A percentile compares a stretch with the other conserved stretches of the same genome.
These are phyloP conservation scores for Leucozona laternaria DNA, from an alignment of 2,888 invertebrate species.

Conservation along the genomic window DNA sequence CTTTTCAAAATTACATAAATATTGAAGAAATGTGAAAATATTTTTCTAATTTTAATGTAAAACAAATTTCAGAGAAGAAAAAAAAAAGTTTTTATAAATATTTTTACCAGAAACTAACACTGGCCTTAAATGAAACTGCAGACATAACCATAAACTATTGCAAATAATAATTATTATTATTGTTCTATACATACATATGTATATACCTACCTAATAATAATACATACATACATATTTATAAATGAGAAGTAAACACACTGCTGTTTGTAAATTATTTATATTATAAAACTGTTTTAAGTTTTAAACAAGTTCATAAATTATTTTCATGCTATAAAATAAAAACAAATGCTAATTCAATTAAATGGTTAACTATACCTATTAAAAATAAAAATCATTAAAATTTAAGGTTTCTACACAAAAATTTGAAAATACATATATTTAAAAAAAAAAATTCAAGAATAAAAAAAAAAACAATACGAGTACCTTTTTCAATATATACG, in stretches of 20 bases:
- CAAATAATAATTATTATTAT: constrained; percentile 36
- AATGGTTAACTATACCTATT: constrained; percentile 41
- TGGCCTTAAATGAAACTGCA: constrained; percentile 59
- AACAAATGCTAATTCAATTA: constrained; percentile 53
- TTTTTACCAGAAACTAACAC: constrained; percentile 67
- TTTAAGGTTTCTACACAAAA: constrained; percentile 68
- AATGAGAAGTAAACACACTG: constrained; percentile 50
- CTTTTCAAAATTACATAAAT: constrained; percentile 38
- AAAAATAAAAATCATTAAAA: constrained; percentile 45
- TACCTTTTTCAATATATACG: constrained; percentile 73
- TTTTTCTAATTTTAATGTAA: constrained; percentile 51
- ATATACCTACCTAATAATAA: constrained; percentile 10
- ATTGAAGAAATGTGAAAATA: constrained; percentile 7
- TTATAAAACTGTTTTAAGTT: constrained; percentile 79
- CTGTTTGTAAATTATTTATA: constrained; percentile 59
- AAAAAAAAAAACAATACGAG: constrained; percentile 47
- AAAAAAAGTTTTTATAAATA: constrained; percentile 47
- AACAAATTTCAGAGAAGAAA: constrained; percentile 37
- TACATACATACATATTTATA: constrained; percentile 38
- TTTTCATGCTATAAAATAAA: constrained; percentile 63
- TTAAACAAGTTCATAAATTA: constrained; percentile 76
- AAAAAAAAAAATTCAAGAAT: constrained; percentile 1
- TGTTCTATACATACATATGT: constrained; percentile 15
- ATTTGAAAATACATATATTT: constrained; percentile 43
- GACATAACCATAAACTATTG: constrained; percentile 30